phyloP scores from a whole-genome alignment of 2,797 vertebrate genomes.

The Nyctibius grandis region DNA sequence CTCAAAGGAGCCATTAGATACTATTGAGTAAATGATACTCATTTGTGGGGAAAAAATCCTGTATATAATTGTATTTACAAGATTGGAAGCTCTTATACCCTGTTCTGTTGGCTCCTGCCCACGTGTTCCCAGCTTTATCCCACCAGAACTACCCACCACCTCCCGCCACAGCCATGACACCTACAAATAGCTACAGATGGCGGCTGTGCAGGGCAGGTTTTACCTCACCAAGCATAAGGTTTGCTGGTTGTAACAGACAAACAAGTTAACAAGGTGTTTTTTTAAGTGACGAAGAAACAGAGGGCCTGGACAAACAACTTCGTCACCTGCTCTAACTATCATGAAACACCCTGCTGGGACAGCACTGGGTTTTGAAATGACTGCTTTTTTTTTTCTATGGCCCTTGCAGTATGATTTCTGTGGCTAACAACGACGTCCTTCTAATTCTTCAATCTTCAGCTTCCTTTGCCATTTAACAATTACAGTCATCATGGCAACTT shows the following conservation, averaged over 20 bases:
- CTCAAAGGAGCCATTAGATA: conserved; percentile 38
- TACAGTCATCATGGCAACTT: not conserved
- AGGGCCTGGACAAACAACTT: not conserved
- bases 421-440: not conserved
- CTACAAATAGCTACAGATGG: not conserved
- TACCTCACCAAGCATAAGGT: not conserved
- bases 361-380: not conserved
- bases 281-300: not conserved
- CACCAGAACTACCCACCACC: not conserved
- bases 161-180: not conserved
- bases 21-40: conserved; percentile 27
- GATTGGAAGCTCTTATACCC: not conserved
- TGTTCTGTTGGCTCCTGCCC: not conserved
- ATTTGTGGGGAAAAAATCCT: not conserved
- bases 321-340: not conserved
- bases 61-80: conserved; percentile 13
- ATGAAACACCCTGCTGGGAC: not conserved
- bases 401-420: not conserved
- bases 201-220: not conserved
- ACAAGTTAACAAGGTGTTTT: not conserved
- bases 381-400: not conserved
- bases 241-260: not conserved
- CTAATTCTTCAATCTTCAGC: not conserved
- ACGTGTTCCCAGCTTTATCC: not conserved
- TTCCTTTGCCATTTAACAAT: not conserved